Conservation (phyloP, 2,888 invertebrate genomes). For the Ennomos fuscantarius region DNA sequence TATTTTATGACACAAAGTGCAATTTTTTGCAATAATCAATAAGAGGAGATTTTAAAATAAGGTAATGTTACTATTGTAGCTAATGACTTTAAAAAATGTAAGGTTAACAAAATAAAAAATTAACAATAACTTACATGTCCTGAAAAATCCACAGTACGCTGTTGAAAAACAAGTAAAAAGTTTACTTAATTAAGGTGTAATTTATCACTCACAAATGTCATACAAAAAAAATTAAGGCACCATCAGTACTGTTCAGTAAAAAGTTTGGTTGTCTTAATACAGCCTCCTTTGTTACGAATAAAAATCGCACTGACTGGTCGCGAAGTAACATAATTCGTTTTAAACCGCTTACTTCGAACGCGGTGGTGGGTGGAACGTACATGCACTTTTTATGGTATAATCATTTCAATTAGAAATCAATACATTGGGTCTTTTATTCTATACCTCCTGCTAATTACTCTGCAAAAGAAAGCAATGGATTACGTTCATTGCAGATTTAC, state of each 20-base stretch:
- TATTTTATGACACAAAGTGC: no score
- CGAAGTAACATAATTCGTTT: constrained; percentile 54
- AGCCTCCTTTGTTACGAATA: constrained; percentile 31
- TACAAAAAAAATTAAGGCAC: constrained; percentile 6
- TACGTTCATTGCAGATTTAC: no score
- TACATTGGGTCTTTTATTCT: constrained; percentile 10
- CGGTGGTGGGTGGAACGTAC: constrained; percentile 28
- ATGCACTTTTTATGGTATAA: constrained; percentile 11
- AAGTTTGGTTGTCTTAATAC: constrained; percentile 19
- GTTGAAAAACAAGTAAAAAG: background rate
- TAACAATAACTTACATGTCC: constrained; percentile 32
- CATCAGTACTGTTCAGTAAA: constrained; percentile 3
- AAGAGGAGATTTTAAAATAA: no score
- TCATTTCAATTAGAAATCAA: background rate
- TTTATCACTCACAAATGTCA: constrained; percentile 22
- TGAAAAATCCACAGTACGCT: constrained; percentile 26
- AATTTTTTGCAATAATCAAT: no score
- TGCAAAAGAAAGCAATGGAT: no score
- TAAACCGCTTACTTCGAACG: constrained; percentile 44
- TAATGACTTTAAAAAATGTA: background rate
- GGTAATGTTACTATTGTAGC: no score
- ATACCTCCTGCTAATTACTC: background rate
- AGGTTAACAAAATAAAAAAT: background rate
- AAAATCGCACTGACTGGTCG: constrained; percentile 57
- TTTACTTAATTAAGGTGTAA: no score